These are phyloP conservation scores for Crax fasciolata DNA, from an alignment of 2,797 vertebrate species.

Conservation along the genomic window DNA sequence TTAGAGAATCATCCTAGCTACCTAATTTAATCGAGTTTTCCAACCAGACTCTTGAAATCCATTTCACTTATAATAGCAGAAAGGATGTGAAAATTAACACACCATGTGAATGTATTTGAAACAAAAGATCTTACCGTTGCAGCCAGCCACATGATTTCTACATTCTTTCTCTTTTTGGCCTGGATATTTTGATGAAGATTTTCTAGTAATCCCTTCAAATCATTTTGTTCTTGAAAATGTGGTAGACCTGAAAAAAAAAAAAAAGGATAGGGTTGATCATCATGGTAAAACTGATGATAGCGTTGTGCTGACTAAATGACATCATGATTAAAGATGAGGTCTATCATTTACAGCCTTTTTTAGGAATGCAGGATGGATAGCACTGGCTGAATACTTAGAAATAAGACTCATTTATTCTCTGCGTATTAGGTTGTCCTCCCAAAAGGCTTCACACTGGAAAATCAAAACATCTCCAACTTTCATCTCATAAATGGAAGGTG, in stretches of 20 bases:
- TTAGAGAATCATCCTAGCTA: neutral
- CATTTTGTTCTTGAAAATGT: conserved; percentile 93
- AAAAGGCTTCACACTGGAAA: neutral
- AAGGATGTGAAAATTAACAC: neutral
- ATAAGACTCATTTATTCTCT: neutral
- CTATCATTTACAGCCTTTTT: neutral
- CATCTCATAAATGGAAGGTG: neutral
- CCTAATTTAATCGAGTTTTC: neutral
- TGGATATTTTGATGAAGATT: conserved; percentile 96
- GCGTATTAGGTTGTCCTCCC: neutral
- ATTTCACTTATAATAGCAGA: neutral
- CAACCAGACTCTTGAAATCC: neutral
- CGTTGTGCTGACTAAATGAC: neutral
- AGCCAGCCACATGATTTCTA: conserved; percentile 97
- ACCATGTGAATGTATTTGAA: neutral
- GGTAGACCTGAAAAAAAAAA: conserved; percentile 88
- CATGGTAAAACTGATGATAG: neutral
- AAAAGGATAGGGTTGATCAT: neutral
- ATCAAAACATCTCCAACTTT: neutral
- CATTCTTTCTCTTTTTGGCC: conserved; percentile 97
- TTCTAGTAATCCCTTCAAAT: conserved; percentile 95
- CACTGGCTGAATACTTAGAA: neutral
- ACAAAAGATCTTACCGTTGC: conserved; percentile 87
- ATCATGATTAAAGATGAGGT: neutral
- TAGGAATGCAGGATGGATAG: neutral